These are phyloP conservation scores for Ptychadena robeensis DNA, from an alignment of 2,797 vertebrate genomes.

Conservation along the genomic window DNA sequence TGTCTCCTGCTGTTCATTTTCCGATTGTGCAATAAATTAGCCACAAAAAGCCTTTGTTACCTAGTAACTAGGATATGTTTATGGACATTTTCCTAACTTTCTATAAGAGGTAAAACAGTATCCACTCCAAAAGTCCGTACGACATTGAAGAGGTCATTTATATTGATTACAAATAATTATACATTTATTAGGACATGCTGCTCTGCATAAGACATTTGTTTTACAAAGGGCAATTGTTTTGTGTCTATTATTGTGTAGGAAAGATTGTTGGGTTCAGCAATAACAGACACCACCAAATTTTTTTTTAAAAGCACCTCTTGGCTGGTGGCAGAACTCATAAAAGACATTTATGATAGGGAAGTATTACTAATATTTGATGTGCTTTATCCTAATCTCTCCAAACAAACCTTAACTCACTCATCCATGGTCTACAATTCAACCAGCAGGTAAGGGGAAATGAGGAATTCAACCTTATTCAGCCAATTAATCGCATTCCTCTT, in stretches of 20 bases:
- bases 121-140: background rate
- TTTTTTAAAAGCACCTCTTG: too few species aligned
- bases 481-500: too few species aligned
- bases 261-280: background rate
- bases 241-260: background rate
- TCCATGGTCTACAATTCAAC: too few species aligned
- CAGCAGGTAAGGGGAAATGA: too few species aligned
- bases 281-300: background rate
- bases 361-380: too few species aligned
- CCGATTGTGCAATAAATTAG: conserved; percentile 46
- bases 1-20: conserved; percentile 47
- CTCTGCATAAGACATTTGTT: background rate
- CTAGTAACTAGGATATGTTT: conserved; percentile 26
- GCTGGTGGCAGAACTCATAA: too few species aligned
- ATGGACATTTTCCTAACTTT: background rate
- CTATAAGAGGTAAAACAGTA: background rate
- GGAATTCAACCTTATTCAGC: too few species aligned
- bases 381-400: too few species aligned
- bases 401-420: too few species aligned
- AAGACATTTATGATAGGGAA: too few species aligned
- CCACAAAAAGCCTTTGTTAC: conserved; percentile 17
- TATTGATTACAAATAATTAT: background rate
- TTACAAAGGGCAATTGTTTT: background rate
- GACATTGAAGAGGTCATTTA: background rate
- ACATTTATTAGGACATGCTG: background rate